phyloP scores from a whole-genome alignment of 1,140 invertebrate species.

The Hyposmocoma kahamanoa region DNA sequence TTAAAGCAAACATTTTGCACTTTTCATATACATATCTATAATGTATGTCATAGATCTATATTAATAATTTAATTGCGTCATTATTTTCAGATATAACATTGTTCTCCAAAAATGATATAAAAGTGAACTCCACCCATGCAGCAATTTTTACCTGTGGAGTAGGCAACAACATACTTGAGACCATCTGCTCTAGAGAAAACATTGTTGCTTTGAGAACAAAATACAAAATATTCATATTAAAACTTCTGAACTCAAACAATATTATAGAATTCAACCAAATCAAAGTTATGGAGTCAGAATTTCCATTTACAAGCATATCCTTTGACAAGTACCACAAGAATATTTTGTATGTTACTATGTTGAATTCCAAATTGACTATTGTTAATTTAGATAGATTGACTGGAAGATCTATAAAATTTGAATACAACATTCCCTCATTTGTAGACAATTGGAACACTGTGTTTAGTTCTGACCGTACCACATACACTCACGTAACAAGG shows the following conservation, averaged over 20 bases:
- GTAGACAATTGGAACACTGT: constrained; percentile 56
- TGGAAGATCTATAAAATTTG: constrained; percentile 37
- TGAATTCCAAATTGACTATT: constrained; percentile 45
- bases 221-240: constrained; percentile 46
- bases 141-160: constrained; percentile 39
- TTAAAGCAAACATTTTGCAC: too few relatives aligned
- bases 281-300: constrained; percentile 37
- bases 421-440: constrained; percentile 18
- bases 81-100: constrained; percentile 48
- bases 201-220: constrained; percentile 44
- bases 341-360: constrained; percentile 47
- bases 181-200: constrained; percentile 34
- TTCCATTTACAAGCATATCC: constrained; percentile 48
- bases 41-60: too few relatives aligned
- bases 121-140: constrained; percentile 18
- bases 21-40: too few relatives aligned
- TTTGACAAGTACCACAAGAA: constrained; percentile 56
- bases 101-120: constrained; percentile 30
- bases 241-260: constrained; percentile 24
- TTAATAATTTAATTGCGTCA: too few relatives aligned
- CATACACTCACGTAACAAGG: constrained; percentile 39
- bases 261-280: constrained; percentile 33
- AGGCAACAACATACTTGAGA: constrained; percentile 44
- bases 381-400: constrained; percentile 52
- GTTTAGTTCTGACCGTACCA: constrained; percentile 29